These are phyloP conservation scores for Drosophila engyochracea DNA, from an alignment of 2,888 invertebrate genomes.

Conservation along the genomic window DNA sequence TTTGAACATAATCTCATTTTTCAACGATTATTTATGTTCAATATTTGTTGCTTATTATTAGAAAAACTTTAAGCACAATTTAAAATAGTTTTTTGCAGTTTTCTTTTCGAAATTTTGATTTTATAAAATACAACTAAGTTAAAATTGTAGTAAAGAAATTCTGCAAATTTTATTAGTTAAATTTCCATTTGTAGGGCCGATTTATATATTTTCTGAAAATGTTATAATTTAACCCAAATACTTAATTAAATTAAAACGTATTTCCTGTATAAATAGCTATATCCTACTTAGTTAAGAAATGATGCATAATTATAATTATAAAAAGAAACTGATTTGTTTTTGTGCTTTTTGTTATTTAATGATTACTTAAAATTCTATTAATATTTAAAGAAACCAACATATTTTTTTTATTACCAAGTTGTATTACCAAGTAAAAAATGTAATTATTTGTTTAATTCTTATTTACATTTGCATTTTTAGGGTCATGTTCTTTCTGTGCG, in stretches of 20 bases:
- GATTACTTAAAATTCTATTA: conserved; percentile 1
- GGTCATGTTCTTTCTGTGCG: conserved; percentile 86
- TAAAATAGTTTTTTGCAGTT: no score
- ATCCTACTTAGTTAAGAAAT: background rate
- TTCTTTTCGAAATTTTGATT: no score
- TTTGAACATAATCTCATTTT: conserved; percentile 16
- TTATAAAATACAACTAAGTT: no score
- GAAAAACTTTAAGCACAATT: no score
- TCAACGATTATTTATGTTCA: no score
- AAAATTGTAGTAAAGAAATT: background rate
- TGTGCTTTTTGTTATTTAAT: background rate
- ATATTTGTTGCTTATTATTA: no score
- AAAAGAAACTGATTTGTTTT: background rate
- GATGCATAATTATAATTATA: background rate
- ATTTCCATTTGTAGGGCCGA: conserved; percentile 74
- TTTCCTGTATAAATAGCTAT: background rate
- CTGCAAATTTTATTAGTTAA: background rate
- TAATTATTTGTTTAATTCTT: background rate
- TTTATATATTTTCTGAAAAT: background rate
- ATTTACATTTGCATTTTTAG: conserved; percentile 56
- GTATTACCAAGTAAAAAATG: background rate
- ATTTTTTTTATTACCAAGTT: background rate
- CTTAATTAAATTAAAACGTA: background rate
- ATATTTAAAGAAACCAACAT: background rate
- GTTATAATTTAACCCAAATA: background rate